These are phyloP conservation scores for Netelia virgata DNA, from an alignment of 2,888 invertebrate genomes.

Conservation along the genomic window DNA sequence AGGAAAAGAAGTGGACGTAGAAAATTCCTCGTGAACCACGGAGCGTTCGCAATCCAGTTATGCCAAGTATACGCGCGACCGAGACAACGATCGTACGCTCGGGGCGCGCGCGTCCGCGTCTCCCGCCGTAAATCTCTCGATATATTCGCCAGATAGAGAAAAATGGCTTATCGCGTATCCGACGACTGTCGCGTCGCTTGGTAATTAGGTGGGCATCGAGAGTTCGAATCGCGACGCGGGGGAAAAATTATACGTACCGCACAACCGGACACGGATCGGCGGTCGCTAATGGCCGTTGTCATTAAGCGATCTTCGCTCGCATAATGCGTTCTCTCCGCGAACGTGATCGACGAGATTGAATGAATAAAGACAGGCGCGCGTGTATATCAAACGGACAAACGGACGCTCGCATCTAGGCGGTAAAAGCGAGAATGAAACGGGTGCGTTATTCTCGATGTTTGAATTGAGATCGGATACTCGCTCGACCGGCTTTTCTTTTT, in stretches of 20 bases:
- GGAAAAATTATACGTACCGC: conserved; percentile 38
- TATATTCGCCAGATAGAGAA: conserved; percentile 27
- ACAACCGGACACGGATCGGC: conserved; percentile 32
- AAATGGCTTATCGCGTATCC: conserved; percentile 60
- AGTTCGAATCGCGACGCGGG: conserved; percentile 27
- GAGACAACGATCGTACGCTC: conserved; percentile 22
- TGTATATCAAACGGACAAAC: conserved; percentile 30
- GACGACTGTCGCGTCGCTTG: conserved; percentile 60
- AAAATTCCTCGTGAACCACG: conserved; percentile 41
- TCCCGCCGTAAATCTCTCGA: conserved; percentile 44
- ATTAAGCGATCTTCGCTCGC: conserved; percentile 40
- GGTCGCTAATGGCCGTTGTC: conserved; percentile 69
- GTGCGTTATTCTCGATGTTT: conserved; percentile 47
- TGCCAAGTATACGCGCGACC: conserved; percentile 51
- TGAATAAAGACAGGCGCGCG: conserved; percentile 18
- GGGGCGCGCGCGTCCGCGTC: conserved; percentile 37
- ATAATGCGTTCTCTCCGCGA: conserved; percentile 11
- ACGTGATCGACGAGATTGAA: conserved; percentile 35
- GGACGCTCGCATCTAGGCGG: background rate
- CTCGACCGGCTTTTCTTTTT: conserved; percentile 61
- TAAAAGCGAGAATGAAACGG: conserved; percentile 33
- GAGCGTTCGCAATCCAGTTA: conserved; percentile 61
- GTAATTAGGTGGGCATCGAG: conserved; percentile 67
- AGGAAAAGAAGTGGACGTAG: conserved; percentile 24
- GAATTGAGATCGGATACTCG: conserved; percentile 65